A percentile compares a stretch with the other conserved stretches of the same genome.
Evolutionary conservation across 1,140 invertebrate genomes (phyloP).

Genomic region (Colletes latitarsis): DNA sequence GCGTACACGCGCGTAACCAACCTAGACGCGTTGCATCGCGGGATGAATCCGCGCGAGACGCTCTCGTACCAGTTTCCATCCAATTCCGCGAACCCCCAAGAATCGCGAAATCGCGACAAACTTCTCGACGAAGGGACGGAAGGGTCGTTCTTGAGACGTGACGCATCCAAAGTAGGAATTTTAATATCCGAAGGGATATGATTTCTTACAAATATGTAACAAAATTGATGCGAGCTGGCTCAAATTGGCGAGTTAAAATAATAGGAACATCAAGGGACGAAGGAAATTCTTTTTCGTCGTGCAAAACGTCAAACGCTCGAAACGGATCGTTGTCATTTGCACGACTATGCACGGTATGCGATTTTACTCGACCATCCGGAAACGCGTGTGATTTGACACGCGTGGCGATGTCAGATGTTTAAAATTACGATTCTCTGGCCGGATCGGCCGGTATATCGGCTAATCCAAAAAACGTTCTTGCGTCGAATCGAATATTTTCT

Average conservation of each 20-base stretch:
- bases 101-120: neutral
- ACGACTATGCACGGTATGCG: constrained; percentile 21
- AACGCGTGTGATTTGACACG: constrained; percentile 25
- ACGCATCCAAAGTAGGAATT: neutral
- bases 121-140: too few species aligned
- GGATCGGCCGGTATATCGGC: constrained; percentile 13
- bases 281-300: neutral
- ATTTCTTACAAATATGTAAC: too few species aligned
- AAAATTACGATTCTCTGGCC: constrained; percentile 22
- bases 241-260: too few species aligned
- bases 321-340: constrained; percentile 28
- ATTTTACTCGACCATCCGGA: constrained; percentile 5
- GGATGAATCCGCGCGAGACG: constrained; percentile 38
- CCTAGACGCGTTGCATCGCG: constrained; percentile 16
- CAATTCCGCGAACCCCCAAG: neutral
- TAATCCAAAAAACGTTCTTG: constrained; percentile 50
- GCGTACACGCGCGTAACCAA: constrained; percentile 49
- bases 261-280: neutral
- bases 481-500: constrained; percentile 62
- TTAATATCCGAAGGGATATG: too few species aligned
- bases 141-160: neutral
- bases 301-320: neutral
- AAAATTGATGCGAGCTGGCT: too few species aligned
- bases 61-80: neutral
- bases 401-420: constrained; percentile 52